Evolutionary conservation across 1,140 invertebrate species (phyloP), one percentile per base, ranked within the genome.

Genomic region (Drosophila erecta): DNA sequence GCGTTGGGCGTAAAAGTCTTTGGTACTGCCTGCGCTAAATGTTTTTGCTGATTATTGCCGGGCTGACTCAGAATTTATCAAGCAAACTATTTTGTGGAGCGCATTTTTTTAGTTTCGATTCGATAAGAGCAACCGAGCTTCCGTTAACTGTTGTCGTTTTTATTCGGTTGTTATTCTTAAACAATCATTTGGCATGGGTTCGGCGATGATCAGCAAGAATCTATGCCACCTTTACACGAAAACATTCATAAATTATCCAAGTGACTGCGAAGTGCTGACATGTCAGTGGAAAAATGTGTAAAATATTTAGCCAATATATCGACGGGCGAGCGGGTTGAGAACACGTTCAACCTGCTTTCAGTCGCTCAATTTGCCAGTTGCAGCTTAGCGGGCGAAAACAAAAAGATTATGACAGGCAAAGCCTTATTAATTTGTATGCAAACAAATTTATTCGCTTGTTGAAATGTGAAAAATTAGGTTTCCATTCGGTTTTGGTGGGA

Each of bases 291-390:
- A 57, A 70, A 71, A 67, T 54, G 66, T 54, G 66, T 66, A 41
- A 37, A 75, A 37, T 47, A 35, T 22, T 46, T 53, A 38, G 38
- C 46, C 40, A 43, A 59, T 58, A 24, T 54, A 59, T 66, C 49
- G 43, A 15, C 61, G 22, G 3, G 27, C 30, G 4, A 22, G 38
- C 47, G 22, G 30, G 7, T 30, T 30, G 35, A 49, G 58, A 86
- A 81, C 81, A 67, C 57, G 81, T 86, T 74, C 49, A 57, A 86
- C 81, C 81, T 62, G 81, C 78, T 85, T 81, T 77, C 43, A 44
- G 47, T 46, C 37, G 50, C 33, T 69, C 67, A 61, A 71, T 84
- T 79, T 66, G 61, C 46, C 47, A 43, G 64, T 76, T 65, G 47
- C 61, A 67, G 76, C 81, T 85, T 51, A 53, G 54, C 55, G 70